Conservation (phyloP, 1,140 invertebrate genomes). For the Oncopeltus fasciatus region DNA sequence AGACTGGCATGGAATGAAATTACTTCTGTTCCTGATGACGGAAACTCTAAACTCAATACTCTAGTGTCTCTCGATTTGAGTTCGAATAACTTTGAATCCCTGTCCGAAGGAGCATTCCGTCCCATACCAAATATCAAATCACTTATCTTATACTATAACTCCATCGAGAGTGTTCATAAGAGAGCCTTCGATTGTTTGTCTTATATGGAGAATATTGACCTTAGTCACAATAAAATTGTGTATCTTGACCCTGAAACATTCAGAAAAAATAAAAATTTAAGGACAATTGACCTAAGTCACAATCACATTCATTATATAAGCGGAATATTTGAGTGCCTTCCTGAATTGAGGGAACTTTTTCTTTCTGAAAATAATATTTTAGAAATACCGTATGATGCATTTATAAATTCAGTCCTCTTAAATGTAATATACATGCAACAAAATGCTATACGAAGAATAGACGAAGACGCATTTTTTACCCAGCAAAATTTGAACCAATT, state of each 20-base stretch:
- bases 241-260: conserved; percentile 56
- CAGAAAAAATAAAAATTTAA: conserved; percentile 52
- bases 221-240: conserved; percentile 75
- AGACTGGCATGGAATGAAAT: conserved; percentile 74
- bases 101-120: conserved; percentile 59
- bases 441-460: conserved; percentile 66
- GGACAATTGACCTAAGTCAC: conserved; percentile 70
- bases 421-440: conserved; percentile 74
- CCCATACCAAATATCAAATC: conserved; percentile 62
- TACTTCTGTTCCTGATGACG: conserved; percentile 47
- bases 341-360: conserved; percentile 61
- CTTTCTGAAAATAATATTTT: conserved; percentile 82
- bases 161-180: conserved; percentile 59
- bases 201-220: conserved; percentile 66
- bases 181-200: conserved; percentile 56
- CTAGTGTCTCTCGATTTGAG: conserved; percentile 67
- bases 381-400: conserved; percentile 65
- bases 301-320: conserved; percentile 76
- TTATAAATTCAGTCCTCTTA: conserved; percentile 57
- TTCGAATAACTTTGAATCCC: conserved; percentile 65
- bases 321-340: conserved; percentile 63
- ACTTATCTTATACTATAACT: conserved; percentile 69
- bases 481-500: conserved; percentile 63
- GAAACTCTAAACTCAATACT: conserved; percentile 51
- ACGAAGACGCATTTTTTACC: conserved; percentile 53